These are phyloP conservation scores for Dryas iulia DNA, from an alignment of 1,140 invertebrate species.

Conservation along the genomic window DNA sequence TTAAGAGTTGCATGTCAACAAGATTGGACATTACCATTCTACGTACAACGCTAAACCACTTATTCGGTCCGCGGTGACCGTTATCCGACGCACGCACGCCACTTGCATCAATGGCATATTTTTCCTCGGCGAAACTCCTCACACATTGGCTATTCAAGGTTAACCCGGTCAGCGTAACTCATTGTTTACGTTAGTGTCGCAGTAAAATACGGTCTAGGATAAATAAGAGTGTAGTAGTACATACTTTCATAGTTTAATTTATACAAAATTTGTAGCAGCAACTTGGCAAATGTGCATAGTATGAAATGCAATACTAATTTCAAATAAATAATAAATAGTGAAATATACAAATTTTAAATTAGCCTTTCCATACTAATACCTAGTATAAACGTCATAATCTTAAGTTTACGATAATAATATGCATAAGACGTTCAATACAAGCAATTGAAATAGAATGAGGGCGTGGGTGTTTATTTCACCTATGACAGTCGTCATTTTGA, in stretches of 20 bases:
- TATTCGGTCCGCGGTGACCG: constrained; percentile 73
- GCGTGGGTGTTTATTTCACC: constrained; percentile 49
- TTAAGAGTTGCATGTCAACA: constrained; percentile 65
- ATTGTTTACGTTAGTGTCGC: constrained; percentile 69
- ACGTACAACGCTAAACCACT: constrained; percentile 73
- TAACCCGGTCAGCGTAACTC: constrained; percentile 74
- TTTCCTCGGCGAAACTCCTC: constrained; percentile 73
- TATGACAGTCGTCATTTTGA: constrained; percentile 36
- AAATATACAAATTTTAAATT: too few relatives aligned
- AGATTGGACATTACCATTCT: constrained; percentile 72
- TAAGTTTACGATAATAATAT: constrained; percentile 42
- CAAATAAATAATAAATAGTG: too few relatives aligned
- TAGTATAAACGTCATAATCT: constrained; percentile 23
- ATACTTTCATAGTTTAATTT: too few relatives aligned
- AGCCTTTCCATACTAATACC: neutral
- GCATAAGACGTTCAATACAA: constrained; percentile 41
- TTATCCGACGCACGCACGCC: constrained; percentile 72
- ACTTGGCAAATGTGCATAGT: too few relatives aligned
- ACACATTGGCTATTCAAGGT: constrained; percentile 76
- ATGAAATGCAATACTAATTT: too few relatives aligned
- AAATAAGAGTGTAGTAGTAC: constrained; percentile 23
- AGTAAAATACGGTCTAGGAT: constrained; percentile 25
- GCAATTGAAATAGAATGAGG: constrained; percentile 40
- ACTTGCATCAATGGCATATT: constrained; percentile 77
- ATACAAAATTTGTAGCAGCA: too few relatives aligned